Evolutionary conservation across 92 coral and sea anemone species (phyloP), one percentile per base, ranked within the genome.

Genomic region (Muricea muricata): DNA sequence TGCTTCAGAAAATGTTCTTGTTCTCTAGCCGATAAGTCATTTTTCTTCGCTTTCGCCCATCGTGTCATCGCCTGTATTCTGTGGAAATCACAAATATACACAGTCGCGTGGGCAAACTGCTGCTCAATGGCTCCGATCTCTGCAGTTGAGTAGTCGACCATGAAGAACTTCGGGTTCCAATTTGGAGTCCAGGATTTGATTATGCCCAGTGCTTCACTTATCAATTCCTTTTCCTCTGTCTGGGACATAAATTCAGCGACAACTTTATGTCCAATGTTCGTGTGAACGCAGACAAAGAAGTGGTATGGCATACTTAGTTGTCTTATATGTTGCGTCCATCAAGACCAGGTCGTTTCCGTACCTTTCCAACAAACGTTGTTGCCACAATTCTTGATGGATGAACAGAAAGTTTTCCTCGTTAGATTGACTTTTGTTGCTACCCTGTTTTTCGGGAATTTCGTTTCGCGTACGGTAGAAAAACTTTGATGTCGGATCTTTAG

Each of bases 21-120:
- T 7, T 84, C 79, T 18, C 40, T 70, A 75, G n/a, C 17, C 5
- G 42, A 65, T 24, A 83, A 66, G 0, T 81, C 81, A 56, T 83
- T 88, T 66, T 31, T 83, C 0, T 88, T 69, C 6, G 84, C 29
- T 30, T 20, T 70, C 37, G 52, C 80, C 87, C 75, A 81, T 33
- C 90, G 80, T 24, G 20, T 73, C 57, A 72, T 42, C 17, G 86
- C 75, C 48, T 85, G 92, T 40, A 65, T 80, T 0, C 89, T 35
- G 20, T 89, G 85, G 57, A 90, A 90, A 65, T 85, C 87, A 12
- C 90, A 86, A 20, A 90, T 82, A 37, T 86, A 82, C 21, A 68
- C 83, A n/a, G 73, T 63, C 28, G 60, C 83, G 11, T 81, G 73
- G 5, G 35, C 28, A 70, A 84, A 78, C 42, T 39, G 6, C 33